Percentiles rank a stretch among this genome's conserved stretches.
Conservation (phyloP, 2,113 vertebrate species). For the Tympanuchus pallidicinctus region DNA sequence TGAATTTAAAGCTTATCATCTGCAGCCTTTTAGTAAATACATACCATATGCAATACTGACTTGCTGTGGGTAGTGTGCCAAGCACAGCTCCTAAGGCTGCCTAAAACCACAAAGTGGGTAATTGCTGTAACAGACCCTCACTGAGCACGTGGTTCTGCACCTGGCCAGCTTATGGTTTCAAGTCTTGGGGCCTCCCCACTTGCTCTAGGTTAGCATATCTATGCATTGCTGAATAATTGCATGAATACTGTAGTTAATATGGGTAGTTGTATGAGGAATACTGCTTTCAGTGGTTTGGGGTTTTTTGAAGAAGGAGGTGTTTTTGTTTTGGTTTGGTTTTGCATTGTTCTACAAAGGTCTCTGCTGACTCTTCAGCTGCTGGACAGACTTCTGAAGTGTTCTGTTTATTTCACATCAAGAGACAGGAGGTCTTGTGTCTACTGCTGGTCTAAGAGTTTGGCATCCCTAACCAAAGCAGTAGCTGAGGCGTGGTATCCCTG, state of each 20-base stretch:
- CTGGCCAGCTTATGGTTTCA: neutral
- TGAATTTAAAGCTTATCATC: neutral
- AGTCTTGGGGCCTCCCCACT: neutral
- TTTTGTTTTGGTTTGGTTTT: neutral
- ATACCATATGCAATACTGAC: neutral
- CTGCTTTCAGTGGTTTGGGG: neutral
- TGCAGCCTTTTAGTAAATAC: neutral
- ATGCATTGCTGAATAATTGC: neutral
- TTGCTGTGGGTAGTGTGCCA: neutral
- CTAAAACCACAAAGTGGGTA: neutral
- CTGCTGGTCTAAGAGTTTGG: neutral
- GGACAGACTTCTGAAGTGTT: neutral
- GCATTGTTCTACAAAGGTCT: neutral
- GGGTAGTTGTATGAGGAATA: neutral
- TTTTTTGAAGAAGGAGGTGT: neutral
- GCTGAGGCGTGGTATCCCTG: neutral
- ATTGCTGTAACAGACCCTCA: neutral
- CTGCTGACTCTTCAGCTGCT: neutral
- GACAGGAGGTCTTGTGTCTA: neutral
- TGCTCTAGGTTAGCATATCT: neutral
- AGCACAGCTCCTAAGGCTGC: neutral
- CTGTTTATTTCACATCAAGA: neutral
- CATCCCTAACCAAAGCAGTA: neutral
- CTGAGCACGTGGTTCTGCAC: neutral
- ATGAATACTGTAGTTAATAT: neutral